A percentile compares a stretch with the other conserved stretches of the same genome.
These are phyloP conservation scores for Cyclophora punctaria DNA, from an alignment of 2,888 invertebrate species.

Conservation along the genomic window DNA sequence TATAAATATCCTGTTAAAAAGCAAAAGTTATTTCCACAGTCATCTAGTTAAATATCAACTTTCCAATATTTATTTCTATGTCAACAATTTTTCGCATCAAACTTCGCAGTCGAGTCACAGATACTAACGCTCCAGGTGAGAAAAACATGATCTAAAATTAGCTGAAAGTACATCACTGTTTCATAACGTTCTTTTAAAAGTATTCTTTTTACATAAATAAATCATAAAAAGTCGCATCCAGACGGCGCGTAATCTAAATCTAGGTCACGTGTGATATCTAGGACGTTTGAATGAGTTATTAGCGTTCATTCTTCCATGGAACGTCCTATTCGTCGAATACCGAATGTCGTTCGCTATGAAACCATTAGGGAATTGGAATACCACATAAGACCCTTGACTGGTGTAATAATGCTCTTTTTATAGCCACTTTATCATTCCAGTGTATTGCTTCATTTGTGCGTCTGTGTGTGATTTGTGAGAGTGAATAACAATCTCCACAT, in stretches of 20 bases:
- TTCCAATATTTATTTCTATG: too few relatives aligned
- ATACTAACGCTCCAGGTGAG: too few relatives aligned
- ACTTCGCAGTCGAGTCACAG: too few relatives aligned
- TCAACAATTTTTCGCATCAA: too few relatives aligned
- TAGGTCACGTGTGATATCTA: slow-evolving; percentile 30
- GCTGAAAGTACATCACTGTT: too few relatives aligned
- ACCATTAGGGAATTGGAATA: slow-evolving; percentile 49
- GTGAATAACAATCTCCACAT: not conserved
- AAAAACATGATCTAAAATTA: too few relatives aligned
- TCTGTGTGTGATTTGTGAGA: not conserved
- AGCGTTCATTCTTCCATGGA: slow-evolving; percentile 29
- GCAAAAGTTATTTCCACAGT: too few relatives aligned
- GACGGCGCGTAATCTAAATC: slow-evolving; percentile 17
- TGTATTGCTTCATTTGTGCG: slow-evolving; percentile 22
- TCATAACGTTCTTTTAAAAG: too few relatives aligned
- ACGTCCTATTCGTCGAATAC: slow-evolving; percentile 12
- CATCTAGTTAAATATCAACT: too few relatives aligned
- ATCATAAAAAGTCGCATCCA: slow-evolving; percentile 26
- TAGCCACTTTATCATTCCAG: slow-evolving; percentile 42
- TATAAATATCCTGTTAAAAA: too few relatives aligned
- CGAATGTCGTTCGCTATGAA: slow-evolving; percentile 34
- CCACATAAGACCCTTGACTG: slow-evolving; percentile 28
- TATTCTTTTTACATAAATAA: slow-evolving; percentile 6
- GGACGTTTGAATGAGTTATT: slow-evolving; percentile 26
- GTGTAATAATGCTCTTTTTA: slow-evolving; percentile 39